Evolutionary conservation across 2,888 invertebrate species (phyloP).

Genomic region (Allygus modestus): DNA sequence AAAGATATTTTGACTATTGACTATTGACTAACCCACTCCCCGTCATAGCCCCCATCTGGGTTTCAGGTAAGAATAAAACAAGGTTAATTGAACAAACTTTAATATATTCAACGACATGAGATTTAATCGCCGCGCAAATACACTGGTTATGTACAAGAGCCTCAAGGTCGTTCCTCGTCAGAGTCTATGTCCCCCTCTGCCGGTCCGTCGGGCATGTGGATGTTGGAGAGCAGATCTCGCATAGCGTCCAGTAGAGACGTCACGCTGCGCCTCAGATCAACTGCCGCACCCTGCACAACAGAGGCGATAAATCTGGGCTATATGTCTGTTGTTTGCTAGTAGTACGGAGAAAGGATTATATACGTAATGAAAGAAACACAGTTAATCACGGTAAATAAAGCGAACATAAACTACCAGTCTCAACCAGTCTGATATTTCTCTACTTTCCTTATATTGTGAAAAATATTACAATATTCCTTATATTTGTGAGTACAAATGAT

Average conservation of each 20-base stretch:
- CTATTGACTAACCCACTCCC: too few relatives aligned
- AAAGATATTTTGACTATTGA: too few relatives aligned
- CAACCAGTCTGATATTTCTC: too few relatives aligned
- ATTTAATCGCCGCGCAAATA: not conserved
- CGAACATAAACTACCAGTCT: too few relatives aligned
- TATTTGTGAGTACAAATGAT: too few relatives aligned
- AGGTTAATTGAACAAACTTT: slow-evolving; percentile 7
- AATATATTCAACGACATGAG: slow-evolving; percentile 34
- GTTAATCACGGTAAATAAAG: too few relatives aligned
- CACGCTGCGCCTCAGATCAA: slow-evolving; percentile 80
- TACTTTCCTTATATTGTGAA: too few relatives aligned
- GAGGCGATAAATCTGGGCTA: slow-evolving; percentile 37
- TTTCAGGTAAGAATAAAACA: slow-evolving; percentile 2
- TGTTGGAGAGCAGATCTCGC: slow-evolving; percentile 83
- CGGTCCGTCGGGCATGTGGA: slow-evolving; percentile 74
- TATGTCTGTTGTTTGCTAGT: too few relatives aligned
- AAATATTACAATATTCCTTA: too few relatives aligned
- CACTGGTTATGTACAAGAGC: not conserved
- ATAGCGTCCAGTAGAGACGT: slow-evolving; percentile 84
- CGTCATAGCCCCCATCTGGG: too few relatives aligned
- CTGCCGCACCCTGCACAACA: slow-evolving; percentile 72
- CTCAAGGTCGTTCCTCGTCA: slow-evolving; percentile 64
- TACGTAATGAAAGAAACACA: too few relatives aligned
- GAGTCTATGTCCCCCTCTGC: slow-evolving; percentile 70
- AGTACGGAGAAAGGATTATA: too few relatives aligned